Percentiles rank a stretch among this genome's conserved stretches.
Evolutionary conservation across 2,113 vertebrate species (phyloP).

Genomic region (Planiliza haematocheilus): DNA sequence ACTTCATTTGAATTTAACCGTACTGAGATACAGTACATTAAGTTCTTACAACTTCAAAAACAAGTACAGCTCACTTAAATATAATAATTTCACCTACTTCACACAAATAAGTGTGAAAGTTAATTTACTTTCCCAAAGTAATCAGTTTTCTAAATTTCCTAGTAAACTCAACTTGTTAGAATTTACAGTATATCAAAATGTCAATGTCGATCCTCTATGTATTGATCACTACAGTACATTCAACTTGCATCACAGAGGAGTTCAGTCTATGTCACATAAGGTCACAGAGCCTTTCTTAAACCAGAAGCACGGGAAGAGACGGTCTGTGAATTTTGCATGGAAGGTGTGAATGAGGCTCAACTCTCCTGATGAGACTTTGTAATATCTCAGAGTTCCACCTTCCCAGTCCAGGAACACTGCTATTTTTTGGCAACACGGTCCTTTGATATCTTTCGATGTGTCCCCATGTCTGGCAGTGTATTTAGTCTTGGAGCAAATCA

Average conservation of each 20-base stretch:
- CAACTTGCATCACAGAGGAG: accelerated
- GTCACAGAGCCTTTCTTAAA: conserved; percentile 39
- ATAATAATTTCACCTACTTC: too few relatives aligned
- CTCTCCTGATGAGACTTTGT: conserved; percentile 7
- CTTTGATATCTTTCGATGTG: accelerated
- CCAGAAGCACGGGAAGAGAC: conserved; percentile 46
- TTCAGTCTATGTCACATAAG: conserved; percentile 29
- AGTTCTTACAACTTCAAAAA: too few relatives aligned
- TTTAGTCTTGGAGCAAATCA: accelerated
- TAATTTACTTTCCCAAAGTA: too few relatives aligned
- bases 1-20: too few relatives aligned
- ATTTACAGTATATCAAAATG: too few relatives aligned
- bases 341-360: conserved; percentile 55
- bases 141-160: too few relatives aligned
- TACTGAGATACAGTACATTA: too few relatives aligned
- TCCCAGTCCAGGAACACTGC: conserved; percentile 38
- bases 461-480: neutral
- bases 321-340: conserved; percentile 27
- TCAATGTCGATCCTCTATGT: too few relatives aligned
- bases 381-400: conserved; percentile 50
- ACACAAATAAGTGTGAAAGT: too few relatives aligned
- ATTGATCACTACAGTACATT: too few relatives aligned
- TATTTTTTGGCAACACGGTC: neutral
- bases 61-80: too few relatives aligned
- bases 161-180: too few relatives aligned